These are phyloP conservation scores for Drosophila algonquin DNA, from an alignment of 2,888 invertebrate genomes.

Conservation along the genomic window DNA sequence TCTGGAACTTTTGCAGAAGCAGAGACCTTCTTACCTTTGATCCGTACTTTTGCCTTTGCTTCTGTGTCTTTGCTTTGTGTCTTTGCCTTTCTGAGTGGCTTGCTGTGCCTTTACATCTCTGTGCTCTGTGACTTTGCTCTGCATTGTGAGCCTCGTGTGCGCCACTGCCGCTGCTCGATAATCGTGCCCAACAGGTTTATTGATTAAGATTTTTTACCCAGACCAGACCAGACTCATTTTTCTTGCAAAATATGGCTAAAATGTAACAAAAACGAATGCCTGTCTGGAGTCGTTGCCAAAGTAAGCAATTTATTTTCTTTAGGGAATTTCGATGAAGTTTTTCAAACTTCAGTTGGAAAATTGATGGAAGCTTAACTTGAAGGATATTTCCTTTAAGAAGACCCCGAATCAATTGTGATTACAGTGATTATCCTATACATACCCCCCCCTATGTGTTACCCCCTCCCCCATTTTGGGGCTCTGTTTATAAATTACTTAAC, in stretches of 20 bases:
- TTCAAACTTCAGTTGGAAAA: neutral
- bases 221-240: conserved; percentile 25
- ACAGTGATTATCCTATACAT: too few relatives aligned
- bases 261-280: conserved; percentile 38
- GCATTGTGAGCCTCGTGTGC: conserved; percentile 20
- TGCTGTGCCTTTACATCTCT: neutral
- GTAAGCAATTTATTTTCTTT: neutral
- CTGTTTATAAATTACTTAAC: conserved; percentile 30
- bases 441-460: too few relatives aligned
- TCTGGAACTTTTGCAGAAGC: neutral
- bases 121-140: conserved; percentile 8
- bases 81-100: neutral
- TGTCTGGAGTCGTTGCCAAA: neutral
- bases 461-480: neutral
- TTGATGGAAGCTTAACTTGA: neutral
- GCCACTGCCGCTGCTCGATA: conserved; percentile 22
- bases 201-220: conserved; percentile 54
- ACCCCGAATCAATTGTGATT: too few relatives aligned
- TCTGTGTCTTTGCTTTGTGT: neutral
- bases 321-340: neutral
- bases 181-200: conserved; percentile 64
- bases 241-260: conserved; percentile 56
- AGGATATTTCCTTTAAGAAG: too few relatives aligned
- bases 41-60: conserved; percentile 2
- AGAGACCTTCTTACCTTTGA: conserved; percentile 7